Evolutionary conservation across 2,888 invertebrate genomes (phyloP), one percentile per base, ranked within the genome.

Genomic region (Hydriomena furcata): DNA sequence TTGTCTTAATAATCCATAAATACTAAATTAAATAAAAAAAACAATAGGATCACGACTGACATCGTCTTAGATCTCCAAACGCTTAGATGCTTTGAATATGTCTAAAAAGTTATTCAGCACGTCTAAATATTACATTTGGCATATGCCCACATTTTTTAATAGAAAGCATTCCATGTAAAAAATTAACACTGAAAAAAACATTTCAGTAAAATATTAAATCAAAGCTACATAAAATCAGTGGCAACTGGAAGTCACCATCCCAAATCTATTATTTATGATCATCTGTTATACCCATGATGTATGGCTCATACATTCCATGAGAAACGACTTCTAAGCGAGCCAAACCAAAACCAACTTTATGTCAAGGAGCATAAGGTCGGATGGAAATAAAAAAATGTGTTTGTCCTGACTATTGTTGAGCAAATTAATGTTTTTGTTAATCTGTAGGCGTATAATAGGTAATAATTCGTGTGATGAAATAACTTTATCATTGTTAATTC

Each of bases 231-330:
- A 57, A 56, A 43, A 17, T 37, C 43, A 42, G 60, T 34, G 12
- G 34, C 58, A 77, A 79, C 73, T 58, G 63, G 73, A 77, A 73
- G 57, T 65, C 60, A 73, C 65, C 66, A 32, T 56, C 66, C 71
- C 56, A 75, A 72, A 74, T 71, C 68, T 73, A 70, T 77, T 75
- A 83, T 83, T 84, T 80, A 83, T 77, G 72, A 68, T 73, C 63
- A 58, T 71, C 73, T 78, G 73, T 78, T 76, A 73, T 75, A 67
- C 54, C 62, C 73, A 79, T 84, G 84, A 84, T 82, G 76, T 72
- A 84, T 80, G 67, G 69, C 55, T 68, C 66, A 65, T 71, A 65
- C 63, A 65, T 61, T 50, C 17, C 41, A 49, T 46, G 44, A 55
- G 49, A 57, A 51, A 38, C 10, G 17, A 8, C 30, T 21, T 42